Evolutionary conservation across 2,888 invertebrate species (phyloP), one percentile per base, ranked within the genome.

Genomic region (Lysandra bellargus): DNA sequence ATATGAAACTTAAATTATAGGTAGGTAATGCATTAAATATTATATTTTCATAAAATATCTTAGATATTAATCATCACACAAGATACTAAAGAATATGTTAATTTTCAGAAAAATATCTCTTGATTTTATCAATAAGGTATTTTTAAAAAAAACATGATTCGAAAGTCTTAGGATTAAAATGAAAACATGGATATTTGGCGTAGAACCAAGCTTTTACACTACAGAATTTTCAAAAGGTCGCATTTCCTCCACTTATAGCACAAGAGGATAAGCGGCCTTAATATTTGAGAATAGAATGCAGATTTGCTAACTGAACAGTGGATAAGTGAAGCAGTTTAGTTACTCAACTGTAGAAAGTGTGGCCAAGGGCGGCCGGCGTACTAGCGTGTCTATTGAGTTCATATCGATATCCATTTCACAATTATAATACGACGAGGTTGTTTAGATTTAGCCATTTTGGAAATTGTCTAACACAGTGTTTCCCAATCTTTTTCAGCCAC

Each of bases 281-380:
- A 1, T 57, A 17, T 17, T 57, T 17, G 17, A 57, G 57, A 57
- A 57, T 17, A 57, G 17, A 57, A 64, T 64, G 30, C 64, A 57
- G 57, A 30, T 64, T 64, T 30, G 30, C 4, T 64, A 30, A 64
- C 23, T 61, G 9, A 64, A 64, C 69, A 33, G 69, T 69, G 69
- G 69, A 69, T 33, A 78, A 61, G 37, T 57, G 78, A 79, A 79
- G 74, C 74, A 61, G 61, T 80, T 82, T 79, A 72, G 79, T 88
- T 88, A 87, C 87, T 86, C 87, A 89, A 89, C 83, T 80, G 84
- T 88, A 85, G 89, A 91, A 90, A 91, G 90, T 88, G 84, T 85
- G 85, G 81, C 83, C 89, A 87, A 89, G 88, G 89, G 85, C 88
- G 86, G 83, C 80, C 75, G 75, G 81, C 80, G 17, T 44, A 14